Evolutionary conservation across 2,888 invertebrate genomes (phyloP), one percentile per base, ranked within the genome.

Genomic region (Eucera pruinosa): DNA sequence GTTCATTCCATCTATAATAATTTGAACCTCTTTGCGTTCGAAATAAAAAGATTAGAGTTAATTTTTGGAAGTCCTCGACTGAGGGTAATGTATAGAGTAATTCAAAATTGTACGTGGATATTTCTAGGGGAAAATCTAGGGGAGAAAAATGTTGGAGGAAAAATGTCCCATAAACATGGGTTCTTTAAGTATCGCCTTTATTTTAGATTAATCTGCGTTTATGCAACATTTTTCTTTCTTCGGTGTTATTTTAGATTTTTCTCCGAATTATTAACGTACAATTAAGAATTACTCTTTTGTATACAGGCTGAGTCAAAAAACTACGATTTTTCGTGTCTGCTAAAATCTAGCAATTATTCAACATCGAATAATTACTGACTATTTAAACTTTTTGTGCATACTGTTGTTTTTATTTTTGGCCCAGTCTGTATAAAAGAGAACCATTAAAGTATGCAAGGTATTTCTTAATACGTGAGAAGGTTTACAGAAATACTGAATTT

Each of bases 1-100:
- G n/a, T n/a, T n/a, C n/a, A n/a, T n/a, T n/a, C n/a, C 9, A 39
- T 39, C 15, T 39, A 2, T 15, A 39, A 13, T 11, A 3, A 39
- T 39, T 39, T 39, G n/a, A n/a, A n/a, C n/a, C n/a, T n/a, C n/a
- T n/a, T n/a, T n/a, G n/a, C n/a, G n/a, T n/a, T n/a, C n/a, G n/a
- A n/a, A n/a, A n/a, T 43, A n/a, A n/a, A 43, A 43, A 2, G 4
- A n/a, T 43, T 6, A n/a, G n/a, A 43, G 5, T n/a, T 5, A 6
- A 2, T n/a, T 11, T 7, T 33, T 48, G 23, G 25, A 15, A 27
- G n/a, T 60, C 36, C 55, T 74, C 73, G 73, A 74, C 27, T 11
- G 25, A 25, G 20, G 47, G 25, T 18, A 13, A 27, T n/a, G 0
- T 20, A n/a, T 27, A 27, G 11, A 2, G 23, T 18, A 50, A 39